A percentile compares a stretch with the other conserved stretches of the same genome.
These are phyloP conservation scores for Orthonyx spaldingii DNA, from an alignment of 2,113 vertebrate species.

Conservation along the genomic window DNA sequence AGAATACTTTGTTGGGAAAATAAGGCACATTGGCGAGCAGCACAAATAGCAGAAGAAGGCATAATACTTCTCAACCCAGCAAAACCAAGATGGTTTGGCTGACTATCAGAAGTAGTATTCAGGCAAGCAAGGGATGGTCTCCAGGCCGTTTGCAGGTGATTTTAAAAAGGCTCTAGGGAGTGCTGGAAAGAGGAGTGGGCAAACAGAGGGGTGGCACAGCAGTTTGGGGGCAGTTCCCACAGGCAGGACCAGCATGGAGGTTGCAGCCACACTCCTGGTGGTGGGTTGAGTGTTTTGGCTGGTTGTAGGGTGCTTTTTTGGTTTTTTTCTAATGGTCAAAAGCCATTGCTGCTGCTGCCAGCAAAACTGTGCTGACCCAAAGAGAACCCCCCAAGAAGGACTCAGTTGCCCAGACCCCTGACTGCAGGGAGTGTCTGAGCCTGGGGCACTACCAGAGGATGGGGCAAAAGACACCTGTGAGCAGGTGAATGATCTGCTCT, in stretches of 20 bases:
- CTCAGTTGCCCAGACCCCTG: background rate
- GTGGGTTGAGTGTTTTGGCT: background rate
- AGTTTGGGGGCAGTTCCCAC: rapidly evolving
- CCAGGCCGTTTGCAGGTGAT: background rate
- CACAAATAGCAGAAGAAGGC: background rate
- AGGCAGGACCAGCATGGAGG: rapidly evolving
- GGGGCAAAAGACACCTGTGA: background rate
- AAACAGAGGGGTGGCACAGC: background rate
- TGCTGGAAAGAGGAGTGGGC: rapidly evolving
- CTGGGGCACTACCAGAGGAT: background rate
- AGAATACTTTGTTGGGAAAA: background rate
- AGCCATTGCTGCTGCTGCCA: background rate
- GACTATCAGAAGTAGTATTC: background rate
- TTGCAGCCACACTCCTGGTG: rapidly evolving
- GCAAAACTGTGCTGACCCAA: background rate
- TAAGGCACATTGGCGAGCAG: background rate
- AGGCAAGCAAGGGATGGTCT: too few species aligned
- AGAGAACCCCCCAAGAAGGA: background rate
- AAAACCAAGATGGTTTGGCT: background rate
- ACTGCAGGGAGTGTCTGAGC: background rate
- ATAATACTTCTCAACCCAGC: background rate
- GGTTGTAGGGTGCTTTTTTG: background rate
- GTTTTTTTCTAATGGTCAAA: background rate
- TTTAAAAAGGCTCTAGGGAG: background rate
- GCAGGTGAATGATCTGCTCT: background rate